Percentiles rank a stretch among this genome's conserved stretches.
Conservation (phyloP, 1,140 invertebrate genomes). For the Zaprionus tsacasi region DNA sequence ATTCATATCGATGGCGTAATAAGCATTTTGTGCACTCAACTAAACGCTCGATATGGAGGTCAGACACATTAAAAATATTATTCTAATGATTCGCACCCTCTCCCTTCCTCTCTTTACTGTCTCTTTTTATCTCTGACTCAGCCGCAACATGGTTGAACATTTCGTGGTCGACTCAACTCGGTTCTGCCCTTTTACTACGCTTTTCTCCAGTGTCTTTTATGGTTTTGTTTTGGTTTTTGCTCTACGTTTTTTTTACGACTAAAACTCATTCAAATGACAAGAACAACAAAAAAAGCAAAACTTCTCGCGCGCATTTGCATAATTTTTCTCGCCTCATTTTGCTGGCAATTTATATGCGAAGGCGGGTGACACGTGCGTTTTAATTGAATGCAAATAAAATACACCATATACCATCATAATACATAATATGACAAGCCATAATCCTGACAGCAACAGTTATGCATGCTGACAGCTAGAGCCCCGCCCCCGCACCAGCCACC, state of each 20-base stretch:
- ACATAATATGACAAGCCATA: conserved; percentile 80
- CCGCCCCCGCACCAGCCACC: neutral
- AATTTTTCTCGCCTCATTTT: conserved; percentile 73
- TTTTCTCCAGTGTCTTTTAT: neutral
- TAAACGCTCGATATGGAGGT: conserved; percentile 59
- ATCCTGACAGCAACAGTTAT: conserved; percentile 80
- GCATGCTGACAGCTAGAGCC: conserved; percentile 65
- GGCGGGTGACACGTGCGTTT: conserved; percentile 73
- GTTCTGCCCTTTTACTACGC: neutral
- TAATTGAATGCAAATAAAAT: conserved; percentile 83
- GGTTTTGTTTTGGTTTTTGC: neutral
- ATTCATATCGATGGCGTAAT: conserved; percentile 78
- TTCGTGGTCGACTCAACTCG: conserved; percentile 6
- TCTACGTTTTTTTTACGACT: neutral
- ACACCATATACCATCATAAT: conserved; percentile 54
- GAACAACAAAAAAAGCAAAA: conserved; percentile 21
- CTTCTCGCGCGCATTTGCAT: conserved; percentile 57
- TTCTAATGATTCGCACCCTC: conserved; percentile 46
- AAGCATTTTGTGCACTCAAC: conserved; percentile 63
- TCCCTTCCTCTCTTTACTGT: neutral
- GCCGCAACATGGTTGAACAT: neutral
- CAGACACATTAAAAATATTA: conserved; percentile 68
- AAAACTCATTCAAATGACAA: conserved; percentile 52
- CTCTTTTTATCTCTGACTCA: neutral
- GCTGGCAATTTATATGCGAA: conserved; percentile 75